These are phyloP conservation scores for Cnemophilus loriae DNA, from an alignment of 2,113 vertebrate species.

Conservation along the genomic window DNA sequence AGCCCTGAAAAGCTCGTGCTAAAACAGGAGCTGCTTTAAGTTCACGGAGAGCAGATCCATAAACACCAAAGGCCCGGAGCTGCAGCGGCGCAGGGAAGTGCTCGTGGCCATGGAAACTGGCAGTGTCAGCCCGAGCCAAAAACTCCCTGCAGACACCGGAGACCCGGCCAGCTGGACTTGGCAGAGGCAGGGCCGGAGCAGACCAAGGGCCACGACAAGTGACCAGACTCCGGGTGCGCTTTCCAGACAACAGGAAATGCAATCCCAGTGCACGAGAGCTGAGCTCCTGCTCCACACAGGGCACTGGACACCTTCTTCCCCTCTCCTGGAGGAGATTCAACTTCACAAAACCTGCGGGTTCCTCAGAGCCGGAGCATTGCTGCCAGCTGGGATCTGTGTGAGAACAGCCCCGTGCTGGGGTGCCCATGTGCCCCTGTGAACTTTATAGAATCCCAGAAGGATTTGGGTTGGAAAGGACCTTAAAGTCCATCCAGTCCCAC, in stretches of 20 bases:
- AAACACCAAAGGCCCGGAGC: not conserved
- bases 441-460: not conserved
- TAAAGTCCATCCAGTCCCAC: accelerated
- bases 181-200: not conserved
- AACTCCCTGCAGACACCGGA: not conserved
- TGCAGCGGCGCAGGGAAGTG: not conserved
- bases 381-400: not conserved
- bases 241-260: not conserved
- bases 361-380: not conserved
- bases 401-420: not conserved
- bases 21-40: not conserved
- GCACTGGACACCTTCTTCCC: not conserved
- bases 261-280: not conserved
- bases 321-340: not conserved
- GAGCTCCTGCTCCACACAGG: not conserved
- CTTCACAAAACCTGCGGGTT: not conserved
- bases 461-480: not conserved
- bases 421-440: not conserved
- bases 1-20: not conserved
- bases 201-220: not conserved
- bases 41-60: not conserved
- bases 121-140: not conserved
- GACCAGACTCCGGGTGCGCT: not conserved
- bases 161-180: not conserved
- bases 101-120: not conserved